Percentiles rank a stretch among this genome's conserved stretches.
Evolutionary conservation across 1,140 invertebrate genomes (phyloP).

Genomic region (Drosophila orosa): DNA sequence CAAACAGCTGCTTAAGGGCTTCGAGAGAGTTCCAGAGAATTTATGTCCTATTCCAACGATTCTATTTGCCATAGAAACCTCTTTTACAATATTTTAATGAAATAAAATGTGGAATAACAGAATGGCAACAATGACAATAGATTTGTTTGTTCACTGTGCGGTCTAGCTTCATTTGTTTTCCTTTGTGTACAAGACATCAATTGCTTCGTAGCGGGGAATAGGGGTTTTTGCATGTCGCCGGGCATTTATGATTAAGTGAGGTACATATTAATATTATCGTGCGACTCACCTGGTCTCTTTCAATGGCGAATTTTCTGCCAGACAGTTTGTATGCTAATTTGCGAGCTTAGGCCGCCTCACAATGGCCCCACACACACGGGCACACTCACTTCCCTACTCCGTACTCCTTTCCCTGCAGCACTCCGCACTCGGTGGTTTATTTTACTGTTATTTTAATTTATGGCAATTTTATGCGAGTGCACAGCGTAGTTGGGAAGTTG

Average conservation of each 20-base stretch:
- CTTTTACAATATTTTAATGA: too few species aligned
- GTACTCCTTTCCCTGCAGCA: conserved; percentile 28
- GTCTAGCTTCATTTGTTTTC: not conserved
- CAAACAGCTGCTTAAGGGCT: not conserved
- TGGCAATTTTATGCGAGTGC: conserved; percentile 78
- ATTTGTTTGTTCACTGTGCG: not conserved
- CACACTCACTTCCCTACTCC: not conserved
- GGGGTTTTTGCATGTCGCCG: conserved; percentile 65
- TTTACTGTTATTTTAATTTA: conserved; percentile 83
- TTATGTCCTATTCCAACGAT: too few species aligned
- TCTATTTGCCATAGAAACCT: not conserved
- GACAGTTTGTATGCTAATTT: conserved; percentile 83
- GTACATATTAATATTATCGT: conserved; percentile 73
- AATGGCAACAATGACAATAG: not conserved
- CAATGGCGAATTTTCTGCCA: conserved; percentile 63
- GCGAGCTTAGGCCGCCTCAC: conserved; percentile 54
- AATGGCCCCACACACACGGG: conserved; percentile 25
- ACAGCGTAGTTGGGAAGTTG: conserved; percentile 58
- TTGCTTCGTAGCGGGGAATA: not conserved
- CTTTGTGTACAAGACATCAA: conserved; percentile 23
- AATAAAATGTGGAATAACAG: not conserved
- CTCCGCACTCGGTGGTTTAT: conserved; percentile 56
- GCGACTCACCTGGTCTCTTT: conserved; percentile 70
- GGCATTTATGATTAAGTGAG: conserved; percentile 81
- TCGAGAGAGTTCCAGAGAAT: not conserved